Evolutionary conservation across 2,888 invertebrate genomes (phyloP).

Genomic region (Tenodera sinensis): DNA sequence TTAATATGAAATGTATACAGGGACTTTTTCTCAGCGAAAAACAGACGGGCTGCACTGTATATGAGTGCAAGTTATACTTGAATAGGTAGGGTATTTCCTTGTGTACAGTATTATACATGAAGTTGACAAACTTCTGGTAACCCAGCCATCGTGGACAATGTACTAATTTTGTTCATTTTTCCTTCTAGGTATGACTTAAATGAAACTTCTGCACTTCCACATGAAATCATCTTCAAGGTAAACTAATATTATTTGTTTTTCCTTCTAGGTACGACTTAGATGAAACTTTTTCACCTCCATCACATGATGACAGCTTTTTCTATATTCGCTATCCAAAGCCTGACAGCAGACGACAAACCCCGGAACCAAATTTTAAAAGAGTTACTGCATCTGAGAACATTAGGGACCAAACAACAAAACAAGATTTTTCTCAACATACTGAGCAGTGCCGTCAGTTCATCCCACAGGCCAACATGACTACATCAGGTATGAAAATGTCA

Average conservation of each 20-base stretch:
- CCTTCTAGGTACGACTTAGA: constrained; percentile 54
- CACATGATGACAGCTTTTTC: constrained; percentile 71
- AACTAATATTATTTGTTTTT: neutral
- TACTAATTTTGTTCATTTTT: no score
- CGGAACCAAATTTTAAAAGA: neutral
- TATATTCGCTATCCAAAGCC: constrained; percentile 58
- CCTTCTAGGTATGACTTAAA: no score
- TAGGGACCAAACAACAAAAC: neutral
- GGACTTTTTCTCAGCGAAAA: no score
- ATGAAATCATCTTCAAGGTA: no score
- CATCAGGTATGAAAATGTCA: neutral
- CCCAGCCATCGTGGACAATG: no score
- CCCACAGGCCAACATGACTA: constrained; percentile 29
- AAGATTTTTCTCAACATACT: constrained; percentile 41
- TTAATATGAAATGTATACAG: no score
- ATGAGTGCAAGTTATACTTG: no score
- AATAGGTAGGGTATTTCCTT: no score
- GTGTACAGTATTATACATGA: no score
- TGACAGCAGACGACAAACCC: constrained; percentile 4
- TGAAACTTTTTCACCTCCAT: constrained; percentile 65
- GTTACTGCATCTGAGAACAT: constrained; percentile 7
- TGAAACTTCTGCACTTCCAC: no score
- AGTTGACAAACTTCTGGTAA: no score
- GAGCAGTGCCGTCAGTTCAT: constrained; percentile 64
- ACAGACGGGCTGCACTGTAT: no score